Evolutionary conservation across 2,888 invertebrate genomes (phyloP).

Genomic region (Maniola hyperantus): DNA sequence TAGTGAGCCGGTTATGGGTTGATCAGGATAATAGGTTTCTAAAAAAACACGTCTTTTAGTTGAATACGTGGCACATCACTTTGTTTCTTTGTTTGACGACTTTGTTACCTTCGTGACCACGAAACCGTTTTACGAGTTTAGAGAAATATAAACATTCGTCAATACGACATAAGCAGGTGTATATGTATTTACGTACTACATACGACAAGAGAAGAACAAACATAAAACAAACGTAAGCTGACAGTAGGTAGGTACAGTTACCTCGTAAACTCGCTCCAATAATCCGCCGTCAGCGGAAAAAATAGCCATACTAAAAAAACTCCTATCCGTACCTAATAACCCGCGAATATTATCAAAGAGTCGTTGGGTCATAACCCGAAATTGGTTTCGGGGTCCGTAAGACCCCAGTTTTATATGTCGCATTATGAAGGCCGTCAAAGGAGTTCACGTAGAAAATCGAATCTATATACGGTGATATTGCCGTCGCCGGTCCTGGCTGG

Average conservation of each 20-base stretch:
- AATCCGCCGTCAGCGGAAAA: slow-evolving; percentile 79
- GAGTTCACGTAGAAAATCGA: slow-evolving; percentile 84
- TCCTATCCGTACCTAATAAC: slow-evolving; percentile 83
- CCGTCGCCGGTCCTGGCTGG: slow-evolving; percentile 74
- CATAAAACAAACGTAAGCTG: slow-evolving; percentile 70
- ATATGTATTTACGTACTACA: neutral
- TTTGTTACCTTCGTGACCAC: no score
- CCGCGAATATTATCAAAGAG: slow-evolving; percentile 83
- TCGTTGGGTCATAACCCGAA: slow-evolving; percentile 83
- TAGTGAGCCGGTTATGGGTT: no score
- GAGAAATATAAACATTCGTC: neutral
- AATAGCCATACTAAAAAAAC: slow-evolving; percentile 83
- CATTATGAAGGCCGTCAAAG: slow-evolving; percentile 84
- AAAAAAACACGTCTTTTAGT: no score
- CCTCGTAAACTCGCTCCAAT: slow-evolving; percentile 77
- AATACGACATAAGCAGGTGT: neutral
- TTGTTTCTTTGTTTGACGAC: no score
- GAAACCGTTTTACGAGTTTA: neutral
- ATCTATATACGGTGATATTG: slow-evolving; percentile 83
- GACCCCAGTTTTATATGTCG: slow-evolving; percentile 83
- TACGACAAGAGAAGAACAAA: neutral
- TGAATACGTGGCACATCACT: no score
- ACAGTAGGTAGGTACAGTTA: slow-evolving; percentile 51
- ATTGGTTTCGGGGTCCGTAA: slow-evolving; percentile 84
- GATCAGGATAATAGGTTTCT: no score